Conservation (phyloP, 2,888 invertebrate species). For the Leptothorax acervorum region DNA sequence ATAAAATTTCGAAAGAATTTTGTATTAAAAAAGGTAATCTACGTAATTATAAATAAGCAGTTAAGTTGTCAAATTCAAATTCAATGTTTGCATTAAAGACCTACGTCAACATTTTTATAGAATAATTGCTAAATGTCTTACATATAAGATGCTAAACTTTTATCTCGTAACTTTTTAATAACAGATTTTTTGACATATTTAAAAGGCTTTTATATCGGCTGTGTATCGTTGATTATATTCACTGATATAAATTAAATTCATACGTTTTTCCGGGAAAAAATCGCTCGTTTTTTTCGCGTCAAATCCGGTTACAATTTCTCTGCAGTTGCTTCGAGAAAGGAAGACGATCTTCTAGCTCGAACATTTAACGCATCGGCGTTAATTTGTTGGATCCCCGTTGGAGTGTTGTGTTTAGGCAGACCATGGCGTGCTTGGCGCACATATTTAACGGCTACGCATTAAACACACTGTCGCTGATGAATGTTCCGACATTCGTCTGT, state of each 20-base stretch:
- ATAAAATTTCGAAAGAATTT: not conserved
- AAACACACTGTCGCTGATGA: conserved; percentile 78
- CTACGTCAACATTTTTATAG: not conserved
- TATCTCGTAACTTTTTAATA: not conserved
- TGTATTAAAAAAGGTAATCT: not conserved
- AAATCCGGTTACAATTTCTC: conserved; percentile 1
- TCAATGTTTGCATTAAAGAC: not conserved
- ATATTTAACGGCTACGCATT: conserved; percentile 78
- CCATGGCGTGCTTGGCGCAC: conserved; percentile 75
- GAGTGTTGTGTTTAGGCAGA: conserved; percentile 72
- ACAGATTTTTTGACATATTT: not conserved
- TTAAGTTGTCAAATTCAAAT: not conserved
- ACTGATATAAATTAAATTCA: not conserved
- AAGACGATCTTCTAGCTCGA: conserved; percentile 71
- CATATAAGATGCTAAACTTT: not conserved
- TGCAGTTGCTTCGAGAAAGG: conserved; percentile 5
- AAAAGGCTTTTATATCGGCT: not conserved
- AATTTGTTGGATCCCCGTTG: conserved; percentile 75
- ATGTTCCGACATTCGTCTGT: conserved; percentile 76
- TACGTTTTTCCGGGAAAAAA: not conserved
- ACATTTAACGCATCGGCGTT: conserved; percentile 79
- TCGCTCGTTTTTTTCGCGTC: not conserved
- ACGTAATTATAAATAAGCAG: not conserved
- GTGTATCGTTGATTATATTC: not conserved
- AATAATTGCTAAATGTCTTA: not conserved